Evolutionary conservation across 2,113 vertebrate genomes (phyloP).

Genomic region (Ailurus styani): DNA sequence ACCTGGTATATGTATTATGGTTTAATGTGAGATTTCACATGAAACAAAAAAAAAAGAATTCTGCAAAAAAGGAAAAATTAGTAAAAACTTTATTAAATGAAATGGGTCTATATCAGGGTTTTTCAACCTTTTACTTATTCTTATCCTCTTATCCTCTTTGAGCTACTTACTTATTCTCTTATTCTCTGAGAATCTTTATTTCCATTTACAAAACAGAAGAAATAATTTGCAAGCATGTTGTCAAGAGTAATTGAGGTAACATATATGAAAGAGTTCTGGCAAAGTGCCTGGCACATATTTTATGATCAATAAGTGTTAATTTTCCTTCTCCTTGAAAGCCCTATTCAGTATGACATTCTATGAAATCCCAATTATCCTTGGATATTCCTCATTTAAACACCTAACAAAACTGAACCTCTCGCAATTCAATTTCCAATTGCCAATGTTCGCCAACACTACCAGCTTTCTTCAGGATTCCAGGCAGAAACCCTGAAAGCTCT

Average conservation of each 20-base stretch:
- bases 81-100: background rate
- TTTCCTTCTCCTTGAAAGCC: background rate
- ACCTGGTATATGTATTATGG: background rate
- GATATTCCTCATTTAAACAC: background rate
- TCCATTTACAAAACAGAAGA: constrained; percentile 19
- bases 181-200: background rate
- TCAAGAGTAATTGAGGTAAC: background rate
- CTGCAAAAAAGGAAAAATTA: background rate
- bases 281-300: background rate
- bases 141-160: background rate
- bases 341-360: background rate
- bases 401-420: background rate
- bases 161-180: background rate
- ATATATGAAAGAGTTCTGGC: background rate
- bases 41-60: constrained; percentile 7
- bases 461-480: background rate
- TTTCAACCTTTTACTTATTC: background rate
- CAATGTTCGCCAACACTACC: background rate
- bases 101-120: background rate
- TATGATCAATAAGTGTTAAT: background rate
- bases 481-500: background rate
- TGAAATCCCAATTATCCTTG: background rate
- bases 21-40: background rate
- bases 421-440: background rate
- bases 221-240: background rate